Conservation (phyloP, 2,797 vertebrate species). For the Enteromius trimaculatus region DNA sequence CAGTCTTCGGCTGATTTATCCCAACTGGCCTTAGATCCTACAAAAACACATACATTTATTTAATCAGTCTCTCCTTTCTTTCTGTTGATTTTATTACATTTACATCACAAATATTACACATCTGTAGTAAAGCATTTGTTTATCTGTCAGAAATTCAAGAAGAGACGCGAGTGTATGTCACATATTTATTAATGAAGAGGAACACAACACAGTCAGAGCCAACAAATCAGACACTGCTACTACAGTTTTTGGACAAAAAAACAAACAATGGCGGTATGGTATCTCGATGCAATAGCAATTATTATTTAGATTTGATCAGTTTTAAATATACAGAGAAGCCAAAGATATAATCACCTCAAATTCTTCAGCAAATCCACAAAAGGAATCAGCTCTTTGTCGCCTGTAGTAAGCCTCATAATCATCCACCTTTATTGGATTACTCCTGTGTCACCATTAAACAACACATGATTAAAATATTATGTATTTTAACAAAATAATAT, state of each 20-base stretch:
- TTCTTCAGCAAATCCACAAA: slow-evolving; percentile 92
- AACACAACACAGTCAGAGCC: neutral
- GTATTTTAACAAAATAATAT: neutral
- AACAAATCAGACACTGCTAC: neutral
- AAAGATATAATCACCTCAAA: slow-evolving; percentile 82
- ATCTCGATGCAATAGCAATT: neutral
- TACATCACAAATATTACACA: neutral
- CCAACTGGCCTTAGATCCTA: slow-evolving; percentile 89
- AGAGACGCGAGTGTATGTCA: neutral
- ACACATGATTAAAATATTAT: neutral
- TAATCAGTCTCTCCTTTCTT: neutral
- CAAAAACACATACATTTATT: slow-evolving; percentile 14
- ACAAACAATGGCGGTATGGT: neutral
- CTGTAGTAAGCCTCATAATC: slow-evolving; percentile 89
- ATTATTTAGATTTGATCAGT: neutral
- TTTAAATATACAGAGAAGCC: neutral
- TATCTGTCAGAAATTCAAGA: neutral
- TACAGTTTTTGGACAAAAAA: neutral
- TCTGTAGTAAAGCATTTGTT: neutral
- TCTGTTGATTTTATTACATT: neutral
- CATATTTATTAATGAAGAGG: neutral
- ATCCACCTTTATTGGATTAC: slow-evolving; percentile 82
- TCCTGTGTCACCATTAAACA: slow-evolving; percentile 70
- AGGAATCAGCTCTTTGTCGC: slow-evolving; percentile 92
- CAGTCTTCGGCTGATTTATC: slow-evolving; percentile 80